These are phyloP conservation scores for Loripinus fragilis DNA, from an alignment of 2,888 invertebrate species.

Conservation along the genomic window DNA sequence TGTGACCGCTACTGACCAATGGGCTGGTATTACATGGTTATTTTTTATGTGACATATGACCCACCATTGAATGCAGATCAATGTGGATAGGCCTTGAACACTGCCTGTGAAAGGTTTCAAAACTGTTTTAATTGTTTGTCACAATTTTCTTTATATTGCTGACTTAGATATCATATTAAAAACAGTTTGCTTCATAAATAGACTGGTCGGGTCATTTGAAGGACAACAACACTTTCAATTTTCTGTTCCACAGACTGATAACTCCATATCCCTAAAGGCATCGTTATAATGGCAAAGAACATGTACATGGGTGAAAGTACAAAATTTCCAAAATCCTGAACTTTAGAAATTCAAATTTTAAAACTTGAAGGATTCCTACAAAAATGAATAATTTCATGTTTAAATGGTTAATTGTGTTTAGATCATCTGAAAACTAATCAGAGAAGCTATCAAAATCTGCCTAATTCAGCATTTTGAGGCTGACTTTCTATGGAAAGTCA, in stretches of 20 bases:
- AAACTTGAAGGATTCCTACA: too few species aligned
- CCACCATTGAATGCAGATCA: neutral
- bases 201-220: neutral
- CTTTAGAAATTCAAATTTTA: too few species aligned
- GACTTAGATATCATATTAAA: slow-evolving; percentile 1
- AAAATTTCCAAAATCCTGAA: too few species aligned
- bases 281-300: too few species aligned
- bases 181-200: neutral
- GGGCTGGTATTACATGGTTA: slow-evolving; percentile 1
- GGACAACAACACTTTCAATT: neutral
- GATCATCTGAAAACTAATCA: too few species aligned
- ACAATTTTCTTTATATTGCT: neutral
- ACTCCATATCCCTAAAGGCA: too few species aligned
- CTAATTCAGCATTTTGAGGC: too few species aligned
- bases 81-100: neutral
- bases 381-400: too few species aligned
- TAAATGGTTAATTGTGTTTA: too few species aligned
- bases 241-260: neutral
- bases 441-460: too few species aligned
- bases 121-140: neutral
- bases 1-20: slow-evolving; percentile 13
- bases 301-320: too few species aligned
- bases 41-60: slow-evolving; percentile 8
- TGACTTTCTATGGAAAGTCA: too few species aligned
- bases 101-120: neutral